Evolutionary conservation across 2,113 vertebrate genomes (phyloP).

Genomic region (Anhinga rufa): DNA sequence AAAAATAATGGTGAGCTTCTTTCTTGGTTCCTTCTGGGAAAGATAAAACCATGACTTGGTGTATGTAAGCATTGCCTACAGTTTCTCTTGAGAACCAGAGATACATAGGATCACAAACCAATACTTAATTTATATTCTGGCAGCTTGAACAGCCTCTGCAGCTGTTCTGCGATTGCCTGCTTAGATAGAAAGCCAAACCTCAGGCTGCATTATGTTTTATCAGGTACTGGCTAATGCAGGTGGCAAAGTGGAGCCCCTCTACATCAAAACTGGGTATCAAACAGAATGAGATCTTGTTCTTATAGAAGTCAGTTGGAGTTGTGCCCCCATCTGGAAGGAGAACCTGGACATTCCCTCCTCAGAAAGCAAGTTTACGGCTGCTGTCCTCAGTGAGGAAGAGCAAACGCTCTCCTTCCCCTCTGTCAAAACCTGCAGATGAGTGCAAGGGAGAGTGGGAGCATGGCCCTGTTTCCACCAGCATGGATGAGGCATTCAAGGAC

Average conservation of each 20-base stretch:
- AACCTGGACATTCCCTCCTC: not conserved
- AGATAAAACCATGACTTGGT: not conserved
- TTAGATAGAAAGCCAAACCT: not conserved
- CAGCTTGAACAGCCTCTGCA: not conserved
- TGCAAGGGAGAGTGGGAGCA: not conserved
- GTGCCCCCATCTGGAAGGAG: not conserved
- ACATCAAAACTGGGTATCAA: not conserved
- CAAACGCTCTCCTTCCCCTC: not conserved
- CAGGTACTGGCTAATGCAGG: not conserved
- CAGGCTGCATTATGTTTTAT: not conserved
- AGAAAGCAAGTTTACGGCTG: not conserved
- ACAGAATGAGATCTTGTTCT: not conserved
- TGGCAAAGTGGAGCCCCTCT: not conserved
- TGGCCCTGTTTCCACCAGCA: not conserved
- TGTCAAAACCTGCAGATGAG: not conserved
- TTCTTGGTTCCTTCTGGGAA: not conserved
- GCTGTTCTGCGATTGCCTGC: not conserved
- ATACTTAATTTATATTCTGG: not conserved
- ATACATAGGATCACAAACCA: not conserved
- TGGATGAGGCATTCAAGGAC: not conserved
- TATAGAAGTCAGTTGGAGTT: not conserved
- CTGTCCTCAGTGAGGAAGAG: not conserved
- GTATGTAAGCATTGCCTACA: not conserved
- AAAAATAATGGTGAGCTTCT: not conserved
- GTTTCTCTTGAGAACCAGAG: not conserved